A percentile compares a stretch with the other conserved stretches of the same genome.
Conservation (phyloP, 2,888 invertebrate genomes). For the Drosophila histrio region DNA sequence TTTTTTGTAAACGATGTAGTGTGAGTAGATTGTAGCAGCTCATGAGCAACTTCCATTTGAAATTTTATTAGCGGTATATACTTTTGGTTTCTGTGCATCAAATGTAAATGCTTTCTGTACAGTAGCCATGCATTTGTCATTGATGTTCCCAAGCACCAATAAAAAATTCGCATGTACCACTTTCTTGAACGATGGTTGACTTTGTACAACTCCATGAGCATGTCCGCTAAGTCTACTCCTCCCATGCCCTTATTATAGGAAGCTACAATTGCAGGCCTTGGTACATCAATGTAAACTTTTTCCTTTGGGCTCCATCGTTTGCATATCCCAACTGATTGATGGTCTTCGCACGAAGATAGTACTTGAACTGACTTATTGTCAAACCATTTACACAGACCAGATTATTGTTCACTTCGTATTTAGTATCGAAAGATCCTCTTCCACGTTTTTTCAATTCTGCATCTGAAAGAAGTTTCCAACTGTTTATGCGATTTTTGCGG, state of each 20-base stretch:
- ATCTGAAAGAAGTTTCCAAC: slow-evolving; percentile 28
- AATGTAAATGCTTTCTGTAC: not conserved
- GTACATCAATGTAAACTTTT: slow-evolving; percentile 1
- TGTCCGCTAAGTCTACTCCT: slow-evolving; percentile 1
- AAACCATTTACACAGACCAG: slow-evolving; percentile 39
- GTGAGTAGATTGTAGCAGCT: not conserved
- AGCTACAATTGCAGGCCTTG: slow-evolving; percentile 3
- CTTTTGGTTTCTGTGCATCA: not conserved
- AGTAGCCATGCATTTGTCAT: not conserved
- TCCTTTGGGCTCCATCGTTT: slow-evolving; percentile 37
- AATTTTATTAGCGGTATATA: not conserved
- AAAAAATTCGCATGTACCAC: not conserved
- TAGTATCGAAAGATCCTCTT: slow-evolving; percentile 42
- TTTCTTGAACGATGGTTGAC: not conserved
- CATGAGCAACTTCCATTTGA: not conserved
- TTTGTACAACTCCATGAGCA: not conserved
- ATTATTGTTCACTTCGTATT: slow-evolving; percentile 38
- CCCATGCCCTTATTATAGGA: not conserved
- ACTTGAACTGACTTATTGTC: slow-evolving; percentile 49
- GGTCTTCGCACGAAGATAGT: slow-evolving; percentile 46
- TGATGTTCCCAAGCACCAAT: not conserved
- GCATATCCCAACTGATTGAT: slow-evolving; percentile 19
- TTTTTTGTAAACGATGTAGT: not conserved
- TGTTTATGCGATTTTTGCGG: slow-evolving; percentile 42
- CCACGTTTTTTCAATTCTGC: slow-evolving; percentile 22